A percentile compares a stretch with the other conserved stretches of the same genome.
Evolutionary conservation across 1,140 invertebrate genomes (phyloP).

Genomic region (Solen grandis): DNA sequence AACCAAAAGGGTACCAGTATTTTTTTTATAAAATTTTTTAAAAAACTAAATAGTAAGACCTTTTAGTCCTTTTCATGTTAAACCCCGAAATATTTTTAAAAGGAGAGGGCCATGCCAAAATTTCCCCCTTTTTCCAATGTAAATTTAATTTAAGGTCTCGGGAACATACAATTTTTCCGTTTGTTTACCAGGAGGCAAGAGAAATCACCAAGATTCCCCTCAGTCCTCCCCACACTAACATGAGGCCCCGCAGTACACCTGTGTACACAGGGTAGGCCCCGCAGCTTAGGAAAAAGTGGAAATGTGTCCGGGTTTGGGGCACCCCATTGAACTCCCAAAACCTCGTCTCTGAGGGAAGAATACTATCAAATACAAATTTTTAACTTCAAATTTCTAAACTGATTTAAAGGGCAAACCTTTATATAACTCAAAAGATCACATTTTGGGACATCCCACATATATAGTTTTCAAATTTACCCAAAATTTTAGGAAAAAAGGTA

Average conservation of each 20-base stretch:
- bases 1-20: too few relatives aligned
- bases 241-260: conserved; percentile 88
- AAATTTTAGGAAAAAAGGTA: neutral
- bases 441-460: neutral
- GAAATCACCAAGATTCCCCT: conserved; percentile 93
- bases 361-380: conserved; percentile 8
- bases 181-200: too few relatives aligned
- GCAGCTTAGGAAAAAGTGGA: conserved; percentile 89
- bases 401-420: neutral
- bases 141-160: too few relatives aligned
- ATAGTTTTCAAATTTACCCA: neutral
- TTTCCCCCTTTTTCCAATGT: too few relatives aligned
- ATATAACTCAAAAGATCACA: neutral
- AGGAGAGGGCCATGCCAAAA: too few relatives aligned
- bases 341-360: conserved; percentile 80
- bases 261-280: conserved; percentile 87
- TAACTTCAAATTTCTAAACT: neutral
- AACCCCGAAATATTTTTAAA: too few relatives aligned
- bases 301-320: conserved; percentile 89
- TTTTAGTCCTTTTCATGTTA: too few relatives aligned
- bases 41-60: too few relatives aligned
- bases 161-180: too few relatives aligned
- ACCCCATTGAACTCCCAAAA: conserved; percentile 86
- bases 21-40: too few relatives aligned
- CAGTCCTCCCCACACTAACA: conserved; percentile 92